Percentiles rank a stretch among this genome's conserved stretches.
These are phyloP conservation scores for Petrocephalus schoutedeni DNA, from an alignment of 2,797 vertebrate species.

Conservation along the genomic window DNA sequence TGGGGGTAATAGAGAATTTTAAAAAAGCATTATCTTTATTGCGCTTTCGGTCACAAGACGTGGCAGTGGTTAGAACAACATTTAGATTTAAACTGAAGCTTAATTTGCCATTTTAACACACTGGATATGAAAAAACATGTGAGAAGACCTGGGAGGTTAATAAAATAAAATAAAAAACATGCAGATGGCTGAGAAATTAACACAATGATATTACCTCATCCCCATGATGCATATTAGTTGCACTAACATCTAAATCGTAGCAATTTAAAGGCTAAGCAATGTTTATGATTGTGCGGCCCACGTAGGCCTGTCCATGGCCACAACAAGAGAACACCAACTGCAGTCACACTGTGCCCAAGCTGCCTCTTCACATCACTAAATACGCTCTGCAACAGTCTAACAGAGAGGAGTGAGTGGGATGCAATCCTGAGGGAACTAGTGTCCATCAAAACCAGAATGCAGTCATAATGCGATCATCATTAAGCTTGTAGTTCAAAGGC, in stretches of 20 bases:
- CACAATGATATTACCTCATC: neutral
- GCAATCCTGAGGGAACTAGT: neutral
- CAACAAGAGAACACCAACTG: neutral
- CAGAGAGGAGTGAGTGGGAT: neutral
- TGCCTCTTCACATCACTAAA: neutral
- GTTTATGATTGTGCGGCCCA: neutral
- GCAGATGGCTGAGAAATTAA: neutral
- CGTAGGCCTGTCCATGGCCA: neutral
- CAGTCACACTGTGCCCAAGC: neutral
- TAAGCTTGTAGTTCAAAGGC: neutral
- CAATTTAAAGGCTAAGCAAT: neutral
- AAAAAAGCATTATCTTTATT: neutral
- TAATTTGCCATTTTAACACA: neutral
- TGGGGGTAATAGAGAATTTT: neutral
- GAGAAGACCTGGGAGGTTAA: neutral
- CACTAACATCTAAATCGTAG: neutral
- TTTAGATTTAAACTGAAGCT: neutral
- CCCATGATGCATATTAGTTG: neutral
- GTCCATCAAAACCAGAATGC: neutral
- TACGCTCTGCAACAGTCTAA: neutral
- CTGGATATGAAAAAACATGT: neutral
- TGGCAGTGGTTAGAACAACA: neutral
- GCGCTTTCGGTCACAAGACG: neutral
- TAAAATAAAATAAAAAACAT: neutral
- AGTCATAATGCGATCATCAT: neutral